Evolutionary conservation across 2,888 invertebrate species (phyloP).

Genomic region (Syritta pipiens): DNA sequence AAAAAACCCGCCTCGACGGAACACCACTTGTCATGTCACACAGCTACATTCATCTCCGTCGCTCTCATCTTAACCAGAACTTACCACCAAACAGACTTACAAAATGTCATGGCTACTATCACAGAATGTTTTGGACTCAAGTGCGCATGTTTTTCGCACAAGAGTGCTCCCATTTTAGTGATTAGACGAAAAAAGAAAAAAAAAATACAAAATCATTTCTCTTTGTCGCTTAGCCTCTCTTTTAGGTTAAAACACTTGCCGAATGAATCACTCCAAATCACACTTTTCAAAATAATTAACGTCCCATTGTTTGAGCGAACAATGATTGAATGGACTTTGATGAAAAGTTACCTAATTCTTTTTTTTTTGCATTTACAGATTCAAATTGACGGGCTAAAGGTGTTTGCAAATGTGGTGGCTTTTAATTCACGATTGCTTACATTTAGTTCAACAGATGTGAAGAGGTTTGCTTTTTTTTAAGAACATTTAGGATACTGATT

Average conservation of each 20-base stretch:
- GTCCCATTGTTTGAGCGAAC: constrained; percentile 27
- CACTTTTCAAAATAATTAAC: constrained; percentile 35
- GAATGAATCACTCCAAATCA: constrained; percentile 1
- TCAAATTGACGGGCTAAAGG: too few relatives aligned
- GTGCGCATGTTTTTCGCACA: constrained; percentile 19
- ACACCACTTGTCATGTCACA: not conserved
- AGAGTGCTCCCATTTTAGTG: not conserved
- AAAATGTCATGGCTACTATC: constrained; percentile 7
- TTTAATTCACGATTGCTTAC: too few relatives aligned
- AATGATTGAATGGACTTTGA: constrained; percentile 36
- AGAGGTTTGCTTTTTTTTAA: too few relatives aligned
- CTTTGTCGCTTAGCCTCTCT: constrained; percentile 2
- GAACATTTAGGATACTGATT: too few relatives aligned
- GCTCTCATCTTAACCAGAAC: too few relatives aligned
- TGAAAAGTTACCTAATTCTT: constrained; percentile 43
- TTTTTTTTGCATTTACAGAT: too few relatives aligned
- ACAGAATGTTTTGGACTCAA: not conserved
- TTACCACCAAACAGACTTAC: not conserved
- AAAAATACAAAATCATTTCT: not conserved
- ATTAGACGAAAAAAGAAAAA: too few relatives aligned
- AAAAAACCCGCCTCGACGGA: not conserved
- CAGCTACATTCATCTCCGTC: not conserved
- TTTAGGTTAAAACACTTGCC: constrained; percentile 26
- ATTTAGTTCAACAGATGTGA: too few relatives aligned
- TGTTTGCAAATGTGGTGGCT: too few relatives aligned